Conservation (phyloP, 2,113 vertebrate species). For the Ariopsis seemanni region DNA sequence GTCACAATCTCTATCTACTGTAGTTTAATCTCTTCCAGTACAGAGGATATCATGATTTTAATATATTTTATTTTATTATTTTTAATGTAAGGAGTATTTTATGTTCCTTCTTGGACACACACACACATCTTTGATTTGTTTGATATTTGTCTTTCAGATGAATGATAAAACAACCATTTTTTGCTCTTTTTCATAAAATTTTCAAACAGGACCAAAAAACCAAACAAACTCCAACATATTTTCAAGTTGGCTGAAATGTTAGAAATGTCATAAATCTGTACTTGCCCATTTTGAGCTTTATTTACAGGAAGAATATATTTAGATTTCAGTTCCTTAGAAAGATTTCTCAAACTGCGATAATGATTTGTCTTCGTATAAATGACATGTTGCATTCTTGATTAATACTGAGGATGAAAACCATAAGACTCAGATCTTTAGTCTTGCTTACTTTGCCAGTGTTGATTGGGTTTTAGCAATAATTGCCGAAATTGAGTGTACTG, state of each 20-base stretch:
- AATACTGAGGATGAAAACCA: neutral
- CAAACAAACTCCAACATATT: neutral
- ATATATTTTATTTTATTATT: neutral
- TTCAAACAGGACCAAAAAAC: too few species aligned
- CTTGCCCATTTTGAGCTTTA: neutral
- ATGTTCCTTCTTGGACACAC: too few species aligned
- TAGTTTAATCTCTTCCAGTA: neutral
- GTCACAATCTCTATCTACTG: too few species aligned
- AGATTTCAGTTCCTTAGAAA: neutral
- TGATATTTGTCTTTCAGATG: neutral
- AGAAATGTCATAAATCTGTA: neutral
- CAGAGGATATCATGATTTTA: neutral
- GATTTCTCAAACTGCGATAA: neutral
- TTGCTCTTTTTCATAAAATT: neutral
- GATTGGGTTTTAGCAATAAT: neutral
- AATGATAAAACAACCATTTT: neutral
- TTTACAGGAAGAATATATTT: neutral
- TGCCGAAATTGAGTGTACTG: neutral
- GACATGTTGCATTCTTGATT: neutral
- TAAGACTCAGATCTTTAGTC: neutral
- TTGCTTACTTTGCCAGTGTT: neutral
- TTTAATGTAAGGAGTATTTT: too few species aligned
- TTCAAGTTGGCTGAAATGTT: neutral
- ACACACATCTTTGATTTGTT: neutral
- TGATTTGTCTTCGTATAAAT: neutral